Conservation (phyloP, 1,140 invertebrate genomes). For the Macrosteles quadrilineatus region DNA sequence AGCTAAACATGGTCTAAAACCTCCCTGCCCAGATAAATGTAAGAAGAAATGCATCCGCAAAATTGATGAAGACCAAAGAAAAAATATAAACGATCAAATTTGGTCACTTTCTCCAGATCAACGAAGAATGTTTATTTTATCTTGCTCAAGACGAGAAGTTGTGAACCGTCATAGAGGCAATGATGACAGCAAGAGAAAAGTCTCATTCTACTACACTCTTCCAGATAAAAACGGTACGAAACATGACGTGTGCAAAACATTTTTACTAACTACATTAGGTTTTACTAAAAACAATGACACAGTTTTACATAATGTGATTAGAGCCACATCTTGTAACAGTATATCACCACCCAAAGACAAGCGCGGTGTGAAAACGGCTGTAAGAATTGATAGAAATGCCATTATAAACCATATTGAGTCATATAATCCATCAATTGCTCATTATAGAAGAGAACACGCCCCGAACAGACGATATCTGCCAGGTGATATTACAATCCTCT, state of each 20-base stretch:
- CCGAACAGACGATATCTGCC: constrained; percentile 37
- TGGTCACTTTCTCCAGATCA: no score
- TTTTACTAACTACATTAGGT: constrained; percentile 26
- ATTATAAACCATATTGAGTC: constrained; percentile 31
- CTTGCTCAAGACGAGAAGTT: no score
- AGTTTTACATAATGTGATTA: constrained; percentile 17
- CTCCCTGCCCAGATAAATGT: constrained; percentile 8
- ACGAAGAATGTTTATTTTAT: no score
- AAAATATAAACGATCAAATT: not conserved
- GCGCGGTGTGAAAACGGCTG: constrained; percentile 13
- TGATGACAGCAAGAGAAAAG: not conserved
- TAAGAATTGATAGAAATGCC: constrained; percentile 10
- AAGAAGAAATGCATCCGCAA: constrained; percentile 14
- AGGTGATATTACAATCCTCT: constrained; percentile 32
- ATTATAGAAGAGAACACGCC: constrained; percentile 39
- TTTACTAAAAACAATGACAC: constrained; percentile 22
- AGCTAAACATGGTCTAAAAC: constrained; percentile 5
- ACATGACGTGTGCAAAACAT: constrained; percentile 26
- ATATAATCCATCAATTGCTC: constrained; percentile 36
- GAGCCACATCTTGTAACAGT: not conserved
- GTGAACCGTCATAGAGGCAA: no score
- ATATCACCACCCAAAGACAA: not conserved
- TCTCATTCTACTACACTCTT: constrained; percentile 13
- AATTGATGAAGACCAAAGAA: constrained; percentile 25
- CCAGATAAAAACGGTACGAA: not conserved